Conservation (phyloP, 2,888 invertebrate genomes). For the Scaptomyza tumidula region DNA sequence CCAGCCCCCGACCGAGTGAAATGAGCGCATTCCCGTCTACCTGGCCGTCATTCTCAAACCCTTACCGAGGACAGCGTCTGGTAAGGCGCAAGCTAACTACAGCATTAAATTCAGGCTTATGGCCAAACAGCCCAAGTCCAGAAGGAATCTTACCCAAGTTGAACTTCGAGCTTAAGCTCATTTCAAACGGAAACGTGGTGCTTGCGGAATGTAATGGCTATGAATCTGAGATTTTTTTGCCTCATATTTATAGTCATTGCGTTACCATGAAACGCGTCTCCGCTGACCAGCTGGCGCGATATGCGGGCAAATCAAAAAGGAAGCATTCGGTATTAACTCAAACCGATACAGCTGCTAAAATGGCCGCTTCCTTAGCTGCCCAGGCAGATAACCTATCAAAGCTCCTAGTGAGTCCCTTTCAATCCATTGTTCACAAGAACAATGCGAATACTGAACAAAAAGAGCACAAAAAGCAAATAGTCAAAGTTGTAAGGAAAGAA, state of each 20-base stretch:
- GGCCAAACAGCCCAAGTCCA: neutral
- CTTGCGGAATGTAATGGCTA: conserved; percentile 61
- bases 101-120: conserved; percentile 20
- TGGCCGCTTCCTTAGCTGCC: conserved; percentile 18
- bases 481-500: neutral
- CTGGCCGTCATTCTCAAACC: neutral
- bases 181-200: conserved; percentile 56
- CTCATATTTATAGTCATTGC: conserved; percentile 49
- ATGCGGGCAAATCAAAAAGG: conserved; percentile 6
- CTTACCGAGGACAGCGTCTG: neutral
- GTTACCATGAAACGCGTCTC: conserved; percentile 60
- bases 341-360: neutral
- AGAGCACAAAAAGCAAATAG: neutral
- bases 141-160: neutral
- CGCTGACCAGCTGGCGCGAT: conserved; percentile 39
- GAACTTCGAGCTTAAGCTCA: conserved; percentile 47
- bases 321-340: neutral
- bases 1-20: neutral
- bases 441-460: neutral
- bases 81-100: conserved; percentile 26
- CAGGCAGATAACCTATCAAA: conserved; percentile 13
- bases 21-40: neutral
- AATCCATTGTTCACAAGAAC: neutral
- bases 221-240: conserved; percentile 66
- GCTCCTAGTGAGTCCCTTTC: conserved; percentile 12